phyloP scores from a whole-genome alignment of 1,140 invertebrate species.

The Heliconius himera region DNA sequence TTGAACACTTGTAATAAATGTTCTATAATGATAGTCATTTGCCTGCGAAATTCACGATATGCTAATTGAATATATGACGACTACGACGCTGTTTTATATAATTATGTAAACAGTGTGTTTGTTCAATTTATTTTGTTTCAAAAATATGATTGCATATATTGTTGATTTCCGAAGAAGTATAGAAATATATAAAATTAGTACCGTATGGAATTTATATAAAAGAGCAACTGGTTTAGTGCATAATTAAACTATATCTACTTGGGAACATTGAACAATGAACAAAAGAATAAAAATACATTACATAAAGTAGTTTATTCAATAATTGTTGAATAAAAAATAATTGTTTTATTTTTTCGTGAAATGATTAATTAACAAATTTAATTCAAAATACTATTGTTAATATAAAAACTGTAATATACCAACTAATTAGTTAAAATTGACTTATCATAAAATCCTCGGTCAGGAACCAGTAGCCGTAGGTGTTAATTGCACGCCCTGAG shows the following conservation, averaged over 20 bases:
- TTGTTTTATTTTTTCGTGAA: background rate
- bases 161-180: background rate
- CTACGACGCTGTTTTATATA: background rate
- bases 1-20: slow-evolving; percentile 50
- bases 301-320: background rate
- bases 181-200: no score
- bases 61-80: background rate
- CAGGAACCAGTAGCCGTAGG: slow-evolving; percentile 62
- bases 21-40: slow-evolving; percentile 47
- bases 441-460: slow-evolving; percentile 63
- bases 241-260: no score
- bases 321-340: background rate
- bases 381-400: background rate
- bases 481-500: slow-evolving; percentile 72
- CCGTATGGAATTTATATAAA: no score
- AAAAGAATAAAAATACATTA: background rate
- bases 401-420: background rate
- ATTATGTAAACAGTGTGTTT: background rate
- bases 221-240: no score
- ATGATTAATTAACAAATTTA: background rate
- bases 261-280: no score
- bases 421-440: slow-evolving; percentile 65
- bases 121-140: background rate
- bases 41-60: slow-evolving; percentile 5
- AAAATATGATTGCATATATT: background rate